Conservation (phyloP, 1,140 invertebrate species). For the Holotrichia oblita region DNA sequence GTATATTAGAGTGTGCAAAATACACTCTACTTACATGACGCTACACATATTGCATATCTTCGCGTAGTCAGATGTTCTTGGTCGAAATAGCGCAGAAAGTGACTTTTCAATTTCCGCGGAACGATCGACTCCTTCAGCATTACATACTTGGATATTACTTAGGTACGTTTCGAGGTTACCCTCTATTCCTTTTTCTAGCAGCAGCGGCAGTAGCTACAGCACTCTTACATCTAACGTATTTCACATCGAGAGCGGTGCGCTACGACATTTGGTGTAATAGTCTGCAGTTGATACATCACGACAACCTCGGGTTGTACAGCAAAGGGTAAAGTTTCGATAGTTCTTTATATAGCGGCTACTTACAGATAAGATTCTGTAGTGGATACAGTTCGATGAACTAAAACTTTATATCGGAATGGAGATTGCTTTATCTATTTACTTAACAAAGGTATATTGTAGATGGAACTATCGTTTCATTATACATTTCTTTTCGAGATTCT, state of each 20-base stretch:
- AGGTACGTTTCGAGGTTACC: not conserved
- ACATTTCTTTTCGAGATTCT: too few species aligned
- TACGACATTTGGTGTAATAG: not conserved
- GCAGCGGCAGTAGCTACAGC: not conserved
- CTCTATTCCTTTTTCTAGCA: not conserved
- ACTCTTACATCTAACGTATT: not conserved
- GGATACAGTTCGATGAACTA: too few species aligned
- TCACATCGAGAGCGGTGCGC: not conserved
- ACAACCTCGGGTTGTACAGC: not conserved
- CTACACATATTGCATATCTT: not conserved
- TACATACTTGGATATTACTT: not conserved
- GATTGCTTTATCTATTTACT: too few species aligned
- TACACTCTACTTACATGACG: not conserved
- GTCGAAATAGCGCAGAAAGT: not conserved
- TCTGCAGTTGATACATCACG: not conserved
- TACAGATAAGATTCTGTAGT: too few species aligned
- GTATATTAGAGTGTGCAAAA: not conserved
- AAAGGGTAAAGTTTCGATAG: not conserved
- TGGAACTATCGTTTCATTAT: too few species aligned
- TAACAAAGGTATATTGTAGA: too few species aligned
- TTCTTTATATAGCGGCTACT: too few species aligned
- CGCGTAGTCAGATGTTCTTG: not conserved
- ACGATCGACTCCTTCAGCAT: not conserved
- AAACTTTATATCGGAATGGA: too few species aligned
- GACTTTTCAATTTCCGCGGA: slow-evolving; percentile 16